Conservation (phyloP, 2,113 vertebrate species). For the Planiliza haematocheilus region DNA sequence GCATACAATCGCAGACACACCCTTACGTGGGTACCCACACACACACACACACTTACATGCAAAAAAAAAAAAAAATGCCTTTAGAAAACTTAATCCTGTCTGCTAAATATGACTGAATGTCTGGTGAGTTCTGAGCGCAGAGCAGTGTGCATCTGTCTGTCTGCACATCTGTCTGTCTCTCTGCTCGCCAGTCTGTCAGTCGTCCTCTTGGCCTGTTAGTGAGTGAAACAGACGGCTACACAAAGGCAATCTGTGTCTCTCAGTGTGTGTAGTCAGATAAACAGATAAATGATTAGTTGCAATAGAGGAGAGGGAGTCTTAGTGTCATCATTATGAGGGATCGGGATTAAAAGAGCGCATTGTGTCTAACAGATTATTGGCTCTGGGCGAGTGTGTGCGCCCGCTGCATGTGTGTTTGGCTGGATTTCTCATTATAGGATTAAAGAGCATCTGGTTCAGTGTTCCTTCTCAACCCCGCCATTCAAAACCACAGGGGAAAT, state of each 20-base stretch:
- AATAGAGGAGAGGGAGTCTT: slow-evolving; percentile 68
- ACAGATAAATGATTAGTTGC: slow-evolving; percentile 76
- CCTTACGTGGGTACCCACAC: not conserved
- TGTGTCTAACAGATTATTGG: slow-evolving; percentile 72
- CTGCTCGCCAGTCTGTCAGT: slow-evolving; percentile 50
- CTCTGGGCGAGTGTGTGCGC: slow-evolving; percentile 10
- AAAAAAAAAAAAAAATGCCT: slow-evolving; percentile 20
- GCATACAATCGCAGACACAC: slow-evolving; percentile 16
- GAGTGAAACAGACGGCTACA: slow-evolving; percentile 58
- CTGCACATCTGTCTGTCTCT: slow-evolving; percentile 59
- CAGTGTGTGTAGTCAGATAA: slow-evolving; percentile 61
- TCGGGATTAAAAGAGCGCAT: slow-evolving; percentile 74
- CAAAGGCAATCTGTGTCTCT: slow-evolving; percentile 69
- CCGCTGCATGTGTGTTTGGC: slow-evolving; percentile 68
- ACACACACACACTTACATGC: not conserved
- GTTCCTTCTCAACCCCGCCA: slow-evolving; percentile 73
- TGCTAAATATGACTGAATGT: slow-evolving; percentile 30
- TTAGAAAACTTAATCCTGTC: slow-evolving; percentile 60
- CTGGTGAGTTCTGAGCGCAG: slow-evolving; percentile 19
- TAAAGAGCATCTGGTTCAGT: slow-evolving; percentile 81
- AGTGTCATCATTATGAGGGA: slow-evolving; percentile 68
- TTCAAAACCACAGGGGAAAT: slow-evolving; percentile 74
- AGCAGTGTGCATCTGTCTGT: slow-evolving; percentile 45
- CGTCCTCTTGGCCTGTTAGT: slow-evolving; percentile 46
- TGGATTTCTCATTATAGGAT: slow-evolving; percentile 81